These are phyloP conservation scores for Mustela erminea DNA, from an alignment of 2,797 vertebrate genomes.

Conservation along the genomic window DNA sequence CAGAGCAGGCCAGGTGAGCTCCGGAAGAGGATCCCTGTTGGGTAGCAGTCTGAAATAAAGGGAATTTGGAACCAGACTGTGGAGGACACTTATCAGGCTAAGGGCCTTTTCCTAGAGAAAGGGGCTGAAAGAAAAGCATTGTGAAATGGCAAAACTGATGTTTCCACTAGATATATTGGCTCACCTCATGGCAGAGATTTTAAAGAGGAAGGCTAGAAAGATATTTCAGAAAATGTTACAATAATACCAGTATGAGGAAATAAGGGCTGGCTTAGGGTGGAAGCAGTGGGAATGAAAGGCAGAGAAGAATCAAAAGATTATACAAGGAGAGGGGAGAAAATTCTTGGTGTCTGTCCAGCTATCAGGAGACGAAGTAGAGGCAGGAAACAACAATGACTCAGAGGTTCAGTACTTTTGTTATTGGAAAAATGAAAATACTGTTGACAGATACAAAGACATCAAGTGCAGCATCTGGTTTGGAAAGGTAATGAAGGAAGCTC, in stretches of 20 bases:
- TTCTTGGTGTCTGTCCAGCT: not conserved
- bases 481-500: not conserved
- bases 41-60: not conserved
- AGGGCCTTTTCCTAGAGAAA: not conserved
- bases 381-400: not conserved
- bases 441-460: not conserved
- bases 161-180: not conserved
- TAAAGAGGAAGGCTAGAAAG: not conserved
- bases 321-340: not conserved
- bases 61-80: not conserved
- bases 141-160: not conserved
- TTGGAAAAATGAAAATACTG: not conserved
- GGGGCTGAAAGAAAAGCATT: not conserved
- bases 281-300: not conserved
- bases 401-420: not conserved
- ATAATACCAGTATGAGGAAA: not conserved
- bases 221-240: constrained; percentile 28
- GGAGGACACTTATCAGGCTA: not conserved
- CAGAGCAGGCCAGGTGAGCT: not conserved
- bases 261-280: not conserved
- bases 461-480: not conserved
- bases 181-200: not conserved
- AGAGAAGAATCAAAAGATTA: not conserved
- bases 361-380: not conserved
- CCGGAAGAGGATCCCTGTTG: not conserved